phyloP scores from a whole-genome alignment of 2,113 vertebrate species.

The Thymallus thymallus region DNA sequence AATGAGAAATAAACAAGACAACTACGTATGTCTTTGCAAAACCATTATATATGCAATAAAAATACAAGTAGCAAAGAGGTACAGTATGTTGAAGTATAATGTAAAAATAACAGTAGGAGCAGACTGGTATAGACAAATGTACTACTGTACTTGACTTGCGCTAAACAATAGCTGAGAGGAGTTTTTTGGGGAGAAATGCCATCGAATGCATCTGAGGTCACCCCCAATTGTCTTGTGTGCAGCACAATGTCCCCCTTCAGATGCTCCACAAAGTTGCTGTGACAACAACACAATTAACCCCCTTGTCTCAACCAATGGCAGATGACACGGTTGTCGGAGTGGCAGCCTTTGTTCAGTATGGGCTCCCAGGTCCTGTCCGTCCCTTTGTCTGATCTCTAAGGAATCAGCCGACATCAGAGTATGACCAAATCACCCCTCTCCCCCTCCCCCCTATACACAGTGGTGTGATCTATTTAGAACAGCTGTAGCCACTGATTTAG shows the following conservation, averaged over 20 bases:
- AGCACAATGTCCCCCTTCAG: conserved; percentile 75
- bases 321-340: conserved; percentile 44
- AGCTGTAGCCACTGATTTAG: conserved; percentile 43
- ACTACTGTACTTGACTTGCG: conserved; percentile 64
- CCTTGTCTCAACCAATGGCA: conserved; percentile 62
- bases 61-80: conserved; percentile 8
- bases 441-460: conserved; percentile 50
- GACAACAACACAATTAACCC: conserved; percentile 73
- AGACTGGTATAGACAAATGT: conserved; percentile 48
- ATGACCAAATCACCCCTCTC: conserved; percentile 59
- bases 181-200: conserved; percentile 59
- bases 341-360: conserved; percentile 62
- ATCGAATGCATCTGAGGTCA: conserved; percentile 76
- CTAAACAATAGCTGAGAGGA: conserved; percentile 48
- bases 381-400: conserved; percentile 44
- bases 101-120: conserved; percentile 18
- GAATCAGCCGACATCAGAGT: conserved; percentile 60
- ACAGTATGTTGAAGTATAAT: conserved; percentile 22
- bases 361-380: conserved; percentile 57
- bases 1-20: conserved; percentile 4
- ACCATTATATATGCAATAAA: not conserved
- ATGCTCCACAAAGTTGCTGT: conserved; percentile 60
- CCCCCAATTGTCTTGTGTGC: conserved; percentile 76
- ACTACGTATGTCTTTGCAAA: not conserved
- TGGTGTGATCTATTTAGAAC: conserved; percentile 73